These are phyloP conservation scores for Protaetia brevitarsis DNA, from an alignment of 1,140 invertebrate species.

Conservation along the genomic window DNA sequence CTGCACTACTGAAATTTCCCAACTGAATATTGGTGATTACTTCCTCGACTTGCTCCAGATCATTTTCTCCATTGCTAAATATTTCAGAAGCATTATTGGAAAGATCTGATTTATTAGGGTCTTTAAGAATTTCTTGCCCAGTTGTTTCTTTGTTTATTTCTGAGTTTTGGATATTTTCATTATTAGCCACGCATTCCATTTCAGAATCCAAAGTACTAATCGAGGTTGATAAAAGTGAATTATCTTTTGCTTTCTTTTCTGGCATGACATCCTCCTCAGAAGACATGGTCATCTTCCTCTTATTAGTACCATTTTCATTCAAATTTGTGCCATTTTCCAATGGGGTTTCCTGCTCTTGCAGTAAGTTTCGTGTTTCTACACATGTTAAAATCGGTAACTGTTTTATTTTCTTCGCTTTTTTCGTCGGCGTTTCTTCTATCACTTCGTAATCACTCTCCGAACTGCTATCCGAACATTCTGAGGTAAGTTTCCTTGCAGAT, in stretches of 20 bases:
- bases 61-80: no score
- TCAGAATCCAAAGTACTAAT: no score
- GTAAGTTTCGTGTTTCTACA: background rate
- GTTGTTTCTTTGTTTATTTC: no score
- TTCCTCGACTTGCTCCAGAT: no score
- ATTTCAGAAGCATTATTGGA: no score
- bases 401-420: conserved; percentile 26
- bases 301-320: background rate
- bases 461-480: conserved; percentile 25
- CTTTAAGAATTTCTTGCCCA: no score
- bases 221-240: background rate
- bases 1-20: no score
- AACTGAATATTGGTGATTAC: no score
- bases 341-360: background rate
- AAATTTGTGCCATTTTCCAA: background rate
- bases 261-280: background rate
- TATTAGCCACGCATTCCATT: no score
- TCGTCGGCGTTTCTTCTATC: background rate
- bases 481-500: background rate
- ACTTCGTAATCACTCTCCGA: conserved; percentile 41
- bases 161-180: no score
- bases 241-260: background rate
- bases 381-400: conserved; percentile 36
- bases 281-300: background rate
- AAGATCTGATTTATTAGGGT: no score